Evolutionary conservation across 92 coral and sea anemone genomes (phyloP).

Genomic region (Phenganax stokvisi): DNA sequence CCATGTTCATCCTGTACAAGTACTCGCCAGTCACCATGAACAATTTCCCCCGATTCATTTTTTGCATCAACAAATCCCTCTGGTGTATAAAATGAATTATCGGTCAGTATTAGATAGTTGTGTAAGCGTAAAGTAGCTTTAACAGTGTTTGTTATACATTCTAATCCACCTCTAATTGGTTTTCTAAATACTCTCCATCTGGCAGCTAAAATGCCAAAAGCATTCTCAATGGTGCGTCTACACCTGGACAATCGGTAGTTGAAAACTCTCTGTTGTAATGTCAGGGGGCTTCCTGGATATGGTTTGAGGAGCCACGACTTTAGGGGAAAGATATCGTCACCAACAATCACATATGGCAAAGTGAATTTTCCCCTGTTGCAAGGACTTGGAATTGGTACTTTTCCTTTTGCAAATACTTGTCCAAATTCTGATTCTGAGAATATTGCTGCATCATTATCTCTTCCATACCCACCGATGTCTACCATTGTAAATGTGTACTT

Average conservation of each 20-base stretch:
- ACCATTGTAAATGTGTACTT: conserved; percentile 28
- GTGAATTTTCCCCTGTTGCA: conserved; percentile 12
- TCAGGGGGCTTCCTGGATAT: conserved; percentile 17
- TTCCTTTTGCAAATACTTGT: conserved; percentile 21
- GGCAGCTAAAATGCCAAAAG: conserved; percentile 32
- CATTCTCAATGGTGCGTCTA: conserved; percentile 33
- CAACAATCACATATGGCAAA: conserved; percentile 27
- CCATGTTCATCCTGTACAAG: no score
- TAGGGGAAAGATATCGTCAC: conserved; percentile 18
- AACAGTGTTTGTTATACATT: not conserved
- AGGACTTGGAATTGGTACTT: no score
- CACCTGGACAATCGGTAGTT: not conserved
- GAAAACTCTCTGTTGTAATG: not conserved
- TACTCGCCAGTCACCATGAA: not conserved
- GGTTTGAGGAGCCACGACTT: conserved; percentile 32
- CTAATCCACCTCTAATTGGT: not conserved
- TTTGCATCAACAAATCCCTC: conserved; percentile 5
- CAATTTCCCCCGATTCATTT: not conserved
- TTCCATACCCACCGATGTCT: conserved; percentile 39
- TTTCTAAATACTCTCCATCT: conserved; percentile 18
- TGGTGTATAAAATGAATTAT: not conserved
- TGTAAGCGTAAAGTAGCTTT: not conserved
- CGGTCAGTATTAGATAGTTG: not conserved
- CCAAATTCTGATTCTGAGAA: conserved; percentile 28
- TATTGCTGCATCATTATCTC: conserved; percentile 34